Percentiles rank a stretch among this genome's conserved stretches.
These are phyloP conservation scores for Pristionchus fissidentatus DNA, from an alignment of 2,888 invertebrate genomes.

Conservation along the genomic window DNA sequence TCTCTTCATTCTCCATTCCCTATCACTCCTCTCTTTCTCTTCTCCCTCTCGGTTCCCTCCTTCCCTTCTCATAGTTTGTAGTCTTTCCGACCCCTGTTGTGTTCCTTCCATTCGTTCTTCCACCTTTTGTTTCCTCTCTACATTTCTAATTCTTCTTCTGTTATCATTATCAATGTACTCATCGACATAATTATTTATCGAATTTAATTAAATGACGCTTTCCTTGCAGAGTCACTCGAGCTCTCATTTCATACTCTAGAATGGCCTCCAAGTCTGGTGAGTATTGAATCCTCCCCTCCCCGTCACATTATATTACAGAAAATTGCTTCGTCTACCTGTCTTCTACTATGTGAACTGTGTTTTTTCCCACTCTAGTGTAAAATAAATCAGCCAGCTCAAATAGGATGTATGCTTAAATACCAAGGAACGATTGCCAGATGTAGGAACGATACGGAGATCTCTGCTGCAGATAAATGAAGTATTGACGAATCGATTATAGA, in stretches of 20 bases:
- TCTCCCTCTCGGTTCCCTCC: not conserved
- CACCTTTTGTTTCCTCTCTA: not conserved
- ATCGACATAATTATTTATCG: not conserved
- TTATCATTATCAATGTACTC: not conserved
- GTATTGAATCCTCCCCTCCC: too few species aligned
- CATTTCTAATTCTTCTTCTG: not conserved
- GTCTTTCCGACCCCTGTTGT: not conserved
- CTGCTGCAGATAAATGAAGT: not conserved
- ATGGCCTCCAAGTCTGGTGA: slow-evolving; percentile 41
- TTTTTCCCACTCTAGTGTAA: too few species aligned
- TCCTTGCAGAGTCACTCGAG: slow-evolving; percentile 1
- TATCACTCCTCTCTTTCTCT: not conserved
- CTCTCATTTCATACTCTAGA: not conserved
- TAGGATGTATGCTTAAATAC: too few species aligned
- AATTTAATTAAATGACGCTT: not conserved
- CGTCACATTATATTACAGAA: too few species aligned
- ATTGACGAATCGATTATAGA: slow-evolving; percentile 78
- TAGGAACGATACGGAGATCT: too few species aligned
- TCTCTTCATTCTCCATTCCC: not conserved
- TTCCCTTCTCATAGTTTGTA: slow-evolving; percentile 28
- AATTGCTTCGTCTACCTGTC: too few species aligned
- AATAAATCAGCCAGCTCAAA: too few species aligned
- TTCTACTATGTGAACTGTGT: too few species aligned
- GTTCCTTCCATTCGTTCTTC: not conserved
- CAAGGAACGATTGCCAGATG: too few species aligned